Conservation (phyloP, 2,888 invertebrate species). For the Orchesella flavescens region DNA sequence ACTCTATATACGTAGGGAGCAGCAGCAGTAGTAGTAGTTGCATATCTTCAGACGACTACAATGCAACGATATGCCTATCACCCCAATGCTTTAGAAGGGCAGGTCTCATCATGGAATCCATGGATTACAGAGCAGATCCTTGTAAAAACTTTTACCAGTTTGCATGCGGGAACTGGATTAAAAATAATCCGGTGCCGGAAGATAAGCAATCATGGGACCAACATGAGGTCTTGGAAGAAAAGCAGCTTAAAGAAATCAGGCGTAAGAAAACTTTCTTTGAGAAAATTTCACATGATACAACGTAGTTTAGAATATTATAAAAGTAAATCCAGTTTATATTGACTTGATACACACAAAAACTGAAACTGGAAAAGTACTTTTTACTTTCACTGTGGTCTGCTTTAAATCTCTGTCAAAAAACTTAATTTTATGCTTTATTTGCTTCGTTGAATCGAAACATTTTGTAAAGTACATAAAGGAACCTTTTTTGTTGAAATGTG, state of each 20-base stretch:
- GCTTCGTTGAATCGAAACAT: too few relatives aligned
- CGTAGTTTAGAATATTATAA: neutral
- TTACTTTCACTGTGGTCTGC: too few relatives aligned
- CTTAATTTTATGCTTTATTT: too few relatives aligned
- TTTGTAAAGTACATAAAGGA: neutral
- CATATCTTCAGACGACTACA: neutral
- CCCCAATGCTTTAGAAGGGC: slow-evolving; percentile 68
- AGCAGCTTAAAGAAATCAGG: slow-evolving; percentile 78
- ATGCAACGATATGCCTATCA: slow-evolving; percentile 50
- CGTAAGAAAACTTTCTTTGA: slow-evolving; percentile 73
- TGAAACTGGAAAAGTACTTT: too few relatives aligned
- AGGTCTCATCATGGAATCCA: slow-evolving; percentile 71
- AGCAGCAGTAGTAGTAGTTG: neutral
- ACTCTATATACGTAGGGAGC: neutral
- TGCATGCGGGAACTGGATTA: slow-evolving; percentile 76
- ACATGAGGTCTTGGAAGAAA: slow-evolving; percentile 78
- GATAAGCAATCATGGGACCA: slow-evolving; percentile 77
- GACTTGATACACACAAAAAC: too few relatives aligned
- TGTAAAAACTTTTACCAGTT: slow-evolving; percentile 76
- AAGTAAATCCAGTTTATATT: neutral
- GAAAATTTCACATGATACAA: neutral
- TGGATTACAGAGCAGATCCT: slow-evolving; percentile 74
- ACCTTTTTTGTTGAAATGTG: neutral
- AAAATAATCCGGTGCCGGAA: slow-evolving; percentile 74
- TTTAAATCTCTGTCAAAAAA: too few relatives aligned